Evolutionary conservation across 2,797 vertebrate genomes (phyloP).

Genomic region (Arrhamphus sclerolepis): DNA sequence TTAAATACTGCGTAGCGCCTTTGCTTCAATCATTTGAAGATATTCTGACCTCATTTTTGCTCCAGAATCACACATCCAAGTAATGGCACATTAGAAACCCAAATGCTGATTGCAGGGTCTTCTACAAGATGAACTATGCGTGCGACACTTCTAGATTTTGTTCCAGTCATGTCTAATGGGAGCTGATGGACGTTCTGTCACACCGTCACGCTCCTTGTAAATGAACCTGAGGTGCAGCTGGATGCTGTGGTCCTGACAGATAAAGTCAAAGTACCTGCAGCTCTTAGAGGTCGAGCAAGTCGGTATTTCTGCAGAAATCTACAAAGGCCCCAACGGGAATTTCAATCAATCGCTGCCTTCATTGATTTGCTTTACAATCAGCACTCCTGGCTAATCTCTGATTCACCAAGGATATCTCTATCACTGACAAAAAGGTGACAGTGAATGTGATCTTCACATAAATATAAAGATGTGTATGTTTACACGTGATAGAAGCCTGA

Average conservation of each 20-base stretch:
- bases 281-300: slow-evolving; percentile 43
- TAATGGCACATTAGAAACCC: slow-evolving; percentile 49
- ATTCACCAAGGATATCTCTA: slow-evolving; percentile 15
- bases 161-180: slow-evolving; percentile 56
- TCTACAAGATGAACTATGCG: slow-evolving; percentile 45
- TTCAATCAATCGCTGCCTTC: slow-evolving; percentile 44
- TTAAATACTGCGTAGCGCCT: slow-evolving; percentile 55
- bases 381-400: slow-evolving; percentile 23
- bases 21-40: slow-evolving; percentile 68
- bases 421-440: slow-evolving; percentile 44
- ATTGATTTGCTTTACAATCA: slow-evolving; percentile 52
- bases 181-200: slow-evolving; percentile 10
- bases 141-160: slow-evolving; percentile 44
- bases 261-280: slow-evolving; percentile 22
- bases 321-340: slow-evolving; percentile 30
- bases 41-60: slow-evolving; percentile 71
- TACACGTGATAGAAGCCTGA: too few species aligned
- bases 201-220: slow-evolving; percentile 11
- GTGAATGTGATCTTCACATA: slow-evolving; percentile 5
- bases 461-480: too few species aligned
- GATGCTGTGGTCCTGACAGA: slow-evolving; percentile 26
- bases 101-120: slow-evolving; percentile 59
- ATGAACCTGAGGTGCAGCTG: slow-evolving; percentile 31
- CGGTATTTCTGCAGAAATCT: slow-evolving; percentile 39
- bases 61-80: slow-evolving; percentile 60